A percentile compares a stretch with the other conserved stretches of the same genome.
Conservation (phyloP, 2,797 vertebrate genomes). For the Steatocranus sp. region DNA sequence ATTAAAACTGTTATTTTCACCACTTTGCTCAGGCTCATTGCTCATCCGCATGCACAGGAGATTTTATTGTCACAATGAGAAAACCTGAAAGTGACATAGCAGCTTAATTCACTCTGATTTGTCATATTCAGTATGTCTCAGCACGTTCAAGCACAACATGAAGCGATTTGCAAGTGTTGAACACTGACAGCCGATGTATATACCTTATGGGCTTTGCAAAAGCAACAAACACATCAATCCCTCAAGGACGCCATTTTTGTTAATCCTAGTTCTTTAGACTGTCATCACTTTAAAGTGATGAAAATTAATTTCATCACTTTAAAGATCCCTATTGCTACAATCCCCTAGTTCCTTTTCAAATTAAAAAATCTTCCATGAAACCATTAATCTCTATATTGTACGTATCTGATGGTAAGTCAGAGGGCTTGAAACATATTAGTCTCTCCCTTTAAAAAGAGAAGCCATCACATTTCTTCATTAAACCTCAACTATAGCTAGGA, state of each 20-base stretch:
- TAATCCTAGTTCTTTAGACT: constrained; percentile 28
- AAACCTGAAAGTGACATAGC: constrained; percentile 28
- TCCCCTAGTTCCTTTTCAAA: not conserved
- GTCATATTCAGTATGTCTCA: constrained; percentile 36
- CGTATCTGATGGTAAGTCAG: constrained; percentile 25
- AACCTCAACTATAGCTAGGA: constrained; percentile 2
- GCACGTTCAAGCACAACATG: constrained; percentile 41
- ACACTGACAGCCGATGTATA: constrained; percentile 35
- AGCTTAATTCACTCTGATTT: constrained; percentile 47
- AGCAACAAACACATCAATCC: constrained; percentile 43
- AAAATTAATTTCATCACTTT: constrained; percentile 42
- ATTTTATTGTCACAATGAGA: not conserved
- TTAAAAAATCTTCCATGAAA: not conserved
- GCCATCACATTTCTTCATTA: constrained; percentile 45
- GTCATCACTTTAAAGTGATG: too few species aligned
- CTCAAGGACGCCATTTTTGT: constrained; percentile 33
- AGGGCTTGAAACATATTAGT: constrained; percentile 10
- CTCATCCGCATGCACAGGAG: constrained; percentile 4
- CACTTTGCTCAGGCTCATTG: constrained; percentile 18
- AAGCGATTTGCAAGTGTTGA: constrained; percentile 48
- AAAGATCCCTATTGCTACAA: not conserved
- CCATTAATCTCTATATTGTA: constrained; percentile 22
- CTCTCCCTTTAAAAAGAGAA: constrained; percentile 28
- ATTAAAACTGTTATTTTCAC: constrained; percentile 28
- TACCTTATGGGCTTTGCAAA: constrained; percentile 40